Base-by-base conservation (phyloP, 2,797 vertebrate genomes). In the Rhabdophis nuchalis region DNA sequence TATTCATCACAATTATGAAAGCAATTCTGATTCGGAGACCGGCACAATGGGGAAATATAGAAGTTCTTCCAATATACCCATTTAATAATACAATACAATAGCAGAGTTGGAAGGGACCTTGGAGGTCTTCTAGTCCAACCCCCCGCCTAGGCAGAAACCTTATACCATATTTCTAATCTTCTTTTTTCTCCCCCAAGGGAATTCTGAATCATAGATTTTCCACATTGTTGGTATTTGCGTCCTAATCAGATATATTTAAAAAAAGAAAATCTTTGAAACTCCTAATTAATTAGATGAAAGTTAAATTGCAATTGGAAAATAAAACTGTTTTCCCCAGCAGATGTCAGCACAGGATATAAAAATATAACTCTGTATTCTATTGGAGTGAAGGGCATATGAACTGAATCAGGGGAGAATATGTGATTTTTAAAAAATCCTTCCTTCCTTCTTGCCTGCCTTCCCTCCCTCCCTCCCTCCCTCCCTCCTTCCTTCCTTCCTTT, bases 321-420 rank as follows among this genome's bases (percentile, higher is more conserved):
- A 87, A 57, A 87, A 11, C 1, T 20, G 13, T 20, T 56, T 77
- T 92, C 90, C 13, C 97, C 97, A 97, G 96, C 94, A 97, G 97
- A 94, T 97, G 97, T 97, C 96, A 96, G 94, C 93, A 41, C 87
- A 94, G 52, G 90, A 95, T 86, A 93, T 53, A 91, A 41, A 50
- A 56, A 94, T 41, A 41, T 12, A 27, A 60, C 10, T 10, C 10
- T 60, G 57, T 11, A 27, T 27, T 27, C 27, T 11, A 27, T 60
- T 60, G 3, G 10, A 60, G 25, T 60, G 53, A 27, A 18, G 14
- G 41, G 9, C 36, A 46, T 46, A 18, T 10, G 32, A 53, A 53
- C 12, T 41, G 36, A 77, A 25, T 12, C 3, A 13, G 6, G 11
- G 46, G 77, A 64, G 61, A 64, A 41, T 52, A 27, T 5, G 16